Base-by-base conservation (phyloP, 2,113 vertebrate genomes). In the Aldabrachelys gigantea region DNA sequence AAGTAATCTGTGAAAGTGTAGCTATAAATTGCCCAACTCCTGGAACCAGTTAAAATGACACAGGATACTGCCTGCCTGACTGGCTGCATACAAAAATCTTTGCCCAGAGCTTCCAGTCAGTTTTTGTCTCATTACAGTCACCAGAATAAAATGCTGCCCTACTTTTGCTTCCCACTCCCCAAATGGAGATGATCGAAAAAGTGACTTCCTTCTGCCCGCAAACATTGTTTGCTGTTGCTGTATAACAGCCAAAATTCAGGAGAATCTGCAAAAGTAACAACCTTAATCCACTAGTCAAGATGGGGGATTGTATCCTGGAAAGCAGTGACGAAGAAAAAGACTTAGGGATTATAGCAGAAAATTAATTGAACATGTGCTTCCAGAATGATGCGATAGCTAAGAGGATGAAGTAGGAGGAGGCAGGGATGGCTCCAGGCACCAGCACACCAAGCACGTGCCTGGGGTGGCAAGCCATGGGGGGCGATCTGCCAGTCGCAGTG, bases 121-220 rank as follows among this genome's bases (percentile, higher is more conserved):
- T 10, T 93, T 96, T 91, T 80, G 19, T 16, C 6, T 85, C 4
- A 29, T 4, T 75, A 3, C 53, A 53, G 3, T 54, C 5, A 50
- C 1, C 2, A 31, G 14, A 94, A 94, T 80, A 82, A 88, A 85
- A 72, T 44, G 72, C 31, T 85, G 19, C 16, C 54, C 83, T 82
- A 54, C 8, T 24, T 2, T 0, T 79, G 22, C 38, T 82, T 31
- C 59, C 31, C 29, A 65, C 6, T 12, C 72, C 79, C 50, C 87
- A 96, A 91, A 89, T 72, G 14, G 1, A 49, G 69, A 22, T 5
- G 10, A 38, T 91, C 19, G 47, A 80, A 93, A 59, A 5, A 1
- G 2, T 31, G 6, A 12, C 4, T 27, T 53, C 0, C 0, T 82
- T 44, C 2, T 87, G 54, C 5, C 41, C 21, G 47, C 17, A 82